These are phyloP conservation scores for zebrafish (Danio rerio) DNA, from an alignment of 2,113 vertebrate genomes.

Conservation along the genomic window DNA sequence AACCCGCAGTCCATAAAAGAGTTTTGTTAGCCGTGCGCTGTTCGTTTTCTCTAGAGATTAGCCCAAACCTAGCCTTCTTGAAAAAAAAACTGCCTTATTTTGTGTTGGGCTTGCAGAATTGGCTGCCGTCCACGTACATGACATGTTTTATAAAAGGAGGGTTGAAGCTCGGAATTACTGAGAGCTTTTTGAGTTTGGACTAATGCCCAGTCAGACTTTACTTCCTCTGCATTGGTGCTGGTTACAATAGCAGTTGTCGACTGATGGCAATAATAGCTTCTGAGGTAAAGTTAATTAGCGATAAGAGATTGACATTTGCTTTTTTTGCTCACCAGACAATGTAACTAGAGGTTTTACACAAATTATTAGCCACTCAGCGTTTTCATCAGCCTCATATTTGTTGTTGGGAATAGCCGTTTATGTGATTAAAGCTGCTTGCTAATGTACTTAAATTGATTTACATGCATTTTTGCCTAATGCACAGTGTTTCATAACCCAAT, in stretches of 20 bases:
- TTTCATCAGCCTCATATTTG: too few relatives aligned
- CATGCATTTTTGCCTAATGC: too few relatives aligned
- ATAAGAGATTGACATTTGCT: neutral
- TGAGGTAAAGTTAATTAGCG: neutral
- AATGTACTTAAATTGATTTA: too few relatives aligned
- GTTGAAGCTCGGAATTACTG: slow-evolving; percentile 11
- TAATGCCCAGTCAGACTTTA: neutral
- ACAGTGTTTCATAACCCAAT: too few relatives aligned
- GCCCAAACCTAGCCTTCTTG: neutral
- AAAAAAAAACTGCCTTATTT: neutral
- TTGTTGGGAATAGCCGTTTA: too few relatives aligned
- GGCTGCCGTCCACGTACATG: slow-evolving; percentile 6
- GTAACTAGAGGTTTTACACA: too few relatives aligned
- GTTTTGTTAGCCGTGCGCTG: neutral
- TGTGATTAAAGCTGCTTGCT: too few relatives aligned
- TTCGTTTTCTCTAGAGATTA: slow-evolving; percentile 12
- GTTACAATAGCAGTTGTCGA: neutral
- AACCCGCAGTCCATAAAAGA: neutral
- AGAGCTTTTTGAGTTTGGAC: neutral
- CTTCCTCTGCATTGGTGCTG: neutral
- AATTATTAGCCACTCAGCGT: too few relatives aligned
- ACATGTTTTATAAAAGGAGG: neutral
- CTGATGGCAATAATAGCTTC: neutral
- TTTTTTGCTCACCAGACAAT: too few relatives aligned
- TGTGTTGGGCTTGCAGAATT: neutral